phyloP scores from a whole-genome alignment of 2,888 invertebrate genomes.

The Drepana falcataria region DNA sequence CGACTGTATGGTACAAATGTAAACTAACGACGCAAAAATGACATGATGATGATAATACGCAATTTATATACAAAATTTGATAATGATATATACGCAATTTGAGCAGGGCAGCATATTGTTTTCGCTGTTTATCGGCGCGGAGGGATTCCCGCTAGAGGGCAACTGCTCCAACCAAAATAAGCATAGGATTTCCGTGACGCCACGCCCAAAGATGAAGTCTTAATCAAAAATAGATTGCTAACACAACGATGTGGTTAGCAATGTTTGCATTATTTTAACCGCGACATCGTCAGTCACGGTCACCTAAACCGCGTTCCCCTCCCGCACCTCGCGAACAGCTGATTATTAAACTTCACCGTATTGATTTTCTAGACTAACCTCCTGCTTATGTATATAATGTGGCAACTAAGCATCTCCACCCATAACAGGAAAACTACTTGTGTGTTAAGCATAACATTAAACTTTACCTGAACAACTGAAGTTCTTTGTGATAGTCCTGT shows the following conservation, averaged over 20 bases:
- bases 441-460: slow-evolving; percentile 25
- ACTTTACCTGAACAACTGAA: slow-evolving; percentile 81
- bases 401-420: slow-evolving; percentile 16
- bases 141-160: too few relatives aligned
- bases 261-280: slow-evolving; percentile 14
- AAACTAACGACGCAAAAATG: too few relatives aligned
- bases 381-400: slow-evolving; percentile 31
- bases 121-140: too few relatives aligned
- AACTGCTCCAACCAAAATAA: background rate
- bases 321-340: slow-evolving; percentile 69
- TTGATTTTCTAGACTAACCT: slow-evolving; percentile 75
- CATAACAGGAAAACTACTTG: slow-evolving; percentile 13
- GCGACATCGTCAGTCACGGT: slow-evolving; percentile 56
- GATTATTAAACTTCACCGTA: slow-evolving; percentile 72
- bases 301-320: slow-evolving; percentile 58
- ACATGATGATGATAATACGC: too few relatives aligned
- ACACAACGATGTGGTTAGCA: slow-evolving; percentile 14
- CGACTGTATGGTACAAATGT: too few relatives aligned
- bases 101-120: too few relatives aligned
- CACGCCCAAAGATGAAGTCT: slow-evolving; percentile 7
- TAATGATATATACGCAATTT: too few relatives aligned
- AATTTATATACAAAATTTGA: too few relatives aligned
- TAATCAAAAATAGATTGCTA: slow-evolving; percentile 23
- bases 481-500: slow-evolving; percentile 80
- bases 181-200: background rate